Evolutionary conservation across 2,797 vertebrate species (phyloP), one percentile per base, ranked within the genome.

Genomic region (Cephalopachus bancanus): DNA sequence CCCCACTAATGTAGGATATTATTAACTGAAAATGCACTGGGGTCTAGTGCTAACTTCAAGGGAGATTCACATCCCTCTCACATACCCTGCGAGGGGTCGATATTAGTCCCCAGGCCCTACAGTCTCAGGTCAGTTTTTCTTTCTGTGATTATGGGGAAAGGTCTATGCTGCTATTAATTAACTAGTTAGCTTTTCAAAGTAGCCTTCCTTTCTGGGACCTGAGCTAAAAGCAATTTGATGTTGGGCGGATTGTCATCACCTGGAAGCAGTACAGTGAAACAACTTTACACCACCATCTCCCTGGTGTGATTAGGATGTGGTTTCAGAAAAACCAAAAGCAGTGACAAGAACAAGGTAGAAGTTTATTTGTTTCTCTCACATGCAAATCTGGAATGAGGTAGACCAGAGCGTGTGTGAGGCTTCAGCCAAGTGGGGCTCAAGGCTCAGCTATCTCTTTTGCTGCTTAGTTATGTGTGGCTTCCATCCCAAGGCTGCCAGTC

Each of bases 21-120:
- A 5, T 16, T 51, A 33, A 64, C 44, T 62, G 37, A 28, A 64
- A 51, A 84, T 11, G 30, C 17, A 33, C 1, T 33, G 64, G 71
- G 51, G 11, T 4, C 24, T 76, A 67, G 28, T 1, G 14, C 64
- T 60, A 59, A 7, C 16, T 67, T 24, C 12, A 10, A 79, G 24
- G 33, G 57, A 83, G 65, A 28, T 9, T 65, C 17, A 10, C 0
- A 22, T 5, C 28, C 59, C 28, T 20, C 5, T 7, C 26, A 20
- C 3, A 1, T 5, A 20, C 7, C 26, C 49, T 49, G 5, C 10
- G n/a, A 7, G 78, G 20, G 10, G 30, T 19, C 1, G 19, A 51
- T 1, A 1, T 2, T 0, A 55, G 26, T 3, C 87, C 22, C 3
- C 3, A 4, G 1, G 7, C 5, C 0, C 2, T 12, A 2, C 9